Conservation (phyloP, 1,140 invertebrate genomes). For the Hyles euphorbiae region DNA sequence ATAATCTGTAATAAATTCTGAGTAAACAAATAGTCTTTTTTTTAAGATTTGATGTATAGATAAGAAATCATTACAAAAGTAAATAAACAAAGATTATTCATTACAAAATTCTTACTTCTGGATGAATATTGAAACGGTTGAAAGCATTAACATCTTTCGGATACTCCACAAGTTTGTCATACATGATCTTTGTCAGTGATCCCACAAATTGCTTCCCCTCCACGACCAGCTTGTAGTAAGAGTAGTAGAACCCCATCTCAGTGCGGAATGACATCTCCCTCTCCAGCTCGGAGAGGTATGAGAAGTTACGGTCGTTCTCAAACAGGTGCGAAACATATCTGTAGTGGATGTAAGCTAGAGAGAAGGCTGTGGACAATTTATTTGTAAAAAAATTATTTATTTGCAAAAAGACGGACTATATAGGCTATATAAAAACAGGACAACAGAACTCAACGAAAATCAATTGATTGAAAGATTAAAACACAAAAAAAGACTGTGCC, state of each 20-base stretch:
- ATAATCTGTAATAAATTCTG: no score
- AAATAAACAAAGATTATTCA: no score
- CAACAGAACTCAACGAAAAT: no score
- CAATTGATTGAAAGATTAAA: no score
- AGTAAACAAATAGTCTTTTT: no score
- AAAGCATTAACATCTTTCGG: conserved; percentile 87
- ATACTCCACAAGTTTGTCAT: conserved; percentile 88
- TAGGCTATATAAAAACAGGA: no score
- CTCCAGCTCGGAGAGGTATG: conserved; percentile 87
- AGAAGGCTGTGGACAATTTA: conserved; percentile 28
- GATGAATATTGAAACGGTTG: conserved; percentile 88
- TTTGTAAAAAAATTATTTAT: no score
- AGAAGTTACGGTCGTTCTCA: conserved; percentile 89
- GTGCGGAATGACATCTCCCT: conserved; percentile 88
- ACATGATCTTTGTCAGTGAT: conserved; percentile 80
- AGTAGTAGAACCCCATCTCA: conserved; percentile 93
- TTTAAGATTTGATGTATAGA: no score
- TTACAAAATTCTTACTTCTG: conserved; percentile 79
- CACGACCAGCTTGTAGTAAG: conserved; percentile 89
- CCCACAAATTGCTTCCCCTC: conserved; percentile 79
- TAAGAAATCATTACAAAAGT: no score
- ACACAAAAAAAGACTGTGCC: no score
- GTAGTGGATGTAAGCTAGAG: conserved; percentile 67
- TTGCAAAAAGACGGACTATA: no score
- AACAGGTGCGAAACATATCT: conserved; percentile 84